Conservation (phyloP, 2,888 invertebrate species). For the Tridacna crocea region DNA sequence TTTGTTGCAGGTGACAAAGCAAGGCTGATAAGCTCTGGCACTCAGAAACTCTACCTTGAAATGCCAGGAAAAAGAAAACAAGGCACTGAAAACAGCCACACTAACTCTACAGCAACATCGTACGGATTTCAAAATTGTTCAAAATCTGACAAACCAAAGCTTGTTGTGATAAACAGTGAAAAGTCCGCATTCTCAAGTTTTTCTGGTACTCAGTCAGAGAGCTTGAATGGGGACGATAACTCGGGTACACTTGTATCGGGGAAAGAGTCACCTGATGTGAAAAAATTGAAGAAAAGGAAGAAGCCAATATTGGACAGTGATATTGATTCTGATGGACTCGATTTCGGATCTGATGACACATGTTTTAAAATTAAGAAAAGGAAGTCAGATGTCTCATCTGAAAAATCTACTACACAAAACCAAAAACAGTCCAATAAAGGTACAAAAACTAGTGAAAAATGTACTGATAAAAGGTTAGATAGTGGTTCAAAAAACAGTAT, state of each 20-base stretch:
- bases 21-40: slow-evolving; percentile 52
- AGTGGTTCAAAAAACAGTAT: not conserved
- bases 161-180: slow-evolving; percentile 64
- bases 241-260: not conserved
- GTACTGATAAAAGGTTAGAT: not conserved
- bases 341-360: slow-evolving; percentile 48
- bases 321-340: slow-evolving; percentile 66
- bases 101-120: slow-evolving; percentile 1
- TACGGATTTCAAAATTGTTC: slow-evolving; percentile 15
- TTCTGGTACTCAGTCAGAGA: slow-evolving; percentile 1
- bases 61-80: slow-evolving; percentile 54
- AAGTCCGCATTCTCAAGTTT: slow-evolving; percentile 61
- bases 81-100: not conserved
- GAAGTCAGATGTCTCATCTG: not conserved
- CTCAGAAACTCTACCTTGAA: slow-evolving; percentile 63
- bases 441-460: not conserved
- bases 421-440: not conserved
- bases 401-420: not conserved
- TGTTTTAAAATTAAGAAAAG: slow-evolving; percentile 27
- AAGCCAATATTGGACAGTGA: slow-evolving; percentile 54
- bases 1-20: slow-evolving; percentile 66
- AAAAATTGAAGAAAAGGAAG: slow-evolving; percentile 58
- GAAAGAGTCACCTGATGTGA: slow-evolving; percentile 17
- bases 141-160: slow-evolving; percentile 56
- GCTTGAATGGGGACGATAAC: not conserved